A percentile compares a stretch with the other conserved stretches of the same genome.
Evolutionary conservation across 2,888 invertebrate species (phyloP).

Genomic region (Eretmocerus hayati): DNA sequence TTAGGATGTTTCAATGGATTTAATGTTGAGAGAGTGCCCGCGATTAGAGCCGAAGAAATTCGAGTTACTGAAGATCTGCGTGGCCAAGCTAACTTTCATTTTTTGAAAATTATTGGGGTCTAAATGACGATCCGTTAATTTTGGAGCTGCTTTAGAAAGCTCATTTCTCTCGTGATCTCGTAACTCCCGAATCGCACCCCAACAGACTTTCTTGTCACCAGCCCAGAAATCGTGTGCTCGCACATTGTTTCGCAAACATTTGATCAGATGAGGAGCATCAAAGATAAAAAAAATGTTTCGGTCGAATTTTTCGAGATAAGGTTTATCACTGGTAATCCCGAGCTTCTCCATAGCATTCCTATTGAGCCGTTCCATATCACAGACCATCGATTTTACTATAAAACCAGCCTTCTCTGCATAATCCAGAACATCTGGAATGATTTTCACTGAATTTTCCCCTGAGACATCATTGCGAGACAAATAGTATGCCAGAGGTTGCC

Average conservation of each 20-base stretch:
- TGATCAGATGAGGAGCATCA: conserved; percentile 3
- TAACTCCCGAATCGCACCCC: conserved; percentile 19
- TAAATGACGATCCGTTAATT: conserved; percentile 26
- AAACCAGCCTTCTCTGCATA: conserved; percentile 21
- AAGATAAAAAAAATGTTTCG: conserved; percentile 5
- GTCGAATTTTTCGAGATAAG: neutral
- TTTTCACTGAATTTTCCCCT: no score
- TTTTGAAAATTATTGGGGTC: conserved; percentile 26
- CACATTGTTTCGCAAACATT: conserved; percentile 1
- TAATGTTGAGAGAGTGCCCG: conserved; percentile 20
- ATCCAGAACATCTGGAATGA: no score
- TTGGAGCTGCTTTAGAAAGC: conserved; percentile 24
- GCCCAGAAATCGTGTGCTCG: neutral
- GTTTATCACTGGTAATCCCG: conserved; percentile 20
- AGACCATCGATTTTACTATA: conserved; percentile 23
- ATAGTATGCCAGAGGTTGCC: conserved; percentile 27
- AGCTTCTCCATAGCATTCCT: conserved; percentile 20
- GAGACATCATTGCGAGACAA: no score
- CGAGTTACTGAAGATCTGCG: no score
- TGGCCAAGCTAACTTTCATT: conserved; percentile 26
- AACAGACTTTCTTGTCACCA: neutral
- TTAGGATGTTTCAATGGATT: conserved; percentile 12
- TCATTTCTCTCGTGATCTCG: conserved; percentile 19
- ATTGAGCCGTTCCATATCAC: conserved; percentile 26
- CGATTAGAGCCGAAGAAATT: conserved; percentile 23